Conservation (phyloP, 2,113 vertebrate species). For the Uropsilus gracilis region DNA sequence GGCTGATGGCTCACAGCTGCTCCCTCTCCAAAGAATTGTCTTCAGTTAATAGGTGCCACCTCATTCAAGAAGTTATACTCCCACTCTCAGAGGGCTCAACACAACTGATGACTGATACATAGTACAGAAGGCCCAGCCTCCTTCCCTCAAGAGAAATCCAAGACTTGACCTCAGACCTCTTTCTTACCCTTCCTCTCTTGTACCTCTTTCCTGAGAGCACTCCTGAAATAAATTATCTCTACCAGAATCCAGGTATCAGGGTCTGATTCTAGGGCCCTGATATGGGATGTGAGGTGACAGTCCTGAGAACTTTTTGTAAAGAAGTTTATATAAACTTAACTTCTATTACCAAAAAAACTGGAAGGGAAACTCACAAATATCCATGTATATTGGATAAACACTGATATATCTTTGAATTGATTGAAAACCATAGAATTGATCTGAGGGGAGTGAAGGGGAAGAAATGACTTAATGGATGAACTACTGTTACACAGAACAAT, state of each 20-base stretch:
- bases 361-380: not conserved
- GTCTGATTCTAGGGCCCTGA: not conserved
- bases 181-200: not conserved
- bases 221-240: not conserved
- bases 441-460: not conserved
- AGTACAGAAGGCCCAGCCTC: not conserved
- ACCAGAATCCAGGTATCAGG: not conserved
- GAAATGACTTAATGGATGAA: not conserved
- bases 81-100: not conserved
- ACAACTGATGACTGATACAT: not conserved
- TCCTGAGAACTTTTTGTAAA: not conserved
- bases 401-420: not conserved
- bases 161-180: not conserved
- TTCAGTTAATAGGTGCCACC: not conserved
- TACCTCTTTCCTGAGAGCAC: not conserved
- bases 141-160: not conserved
- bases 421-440: not conserved
- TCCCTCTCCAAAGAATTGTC: not conserved
- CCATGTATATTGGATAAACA: not conserved
- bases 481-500: not conserved
- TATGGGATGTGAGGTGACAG: not conserved
- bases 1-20: slow-evolving; percentile 5
- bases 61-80: not conserved
- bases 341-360: not conserved
- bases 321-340: not conserved